Conservation (phyloP, 2,797 vertebrate genomes). For the Threskiornis aethiopicus region DNA sequence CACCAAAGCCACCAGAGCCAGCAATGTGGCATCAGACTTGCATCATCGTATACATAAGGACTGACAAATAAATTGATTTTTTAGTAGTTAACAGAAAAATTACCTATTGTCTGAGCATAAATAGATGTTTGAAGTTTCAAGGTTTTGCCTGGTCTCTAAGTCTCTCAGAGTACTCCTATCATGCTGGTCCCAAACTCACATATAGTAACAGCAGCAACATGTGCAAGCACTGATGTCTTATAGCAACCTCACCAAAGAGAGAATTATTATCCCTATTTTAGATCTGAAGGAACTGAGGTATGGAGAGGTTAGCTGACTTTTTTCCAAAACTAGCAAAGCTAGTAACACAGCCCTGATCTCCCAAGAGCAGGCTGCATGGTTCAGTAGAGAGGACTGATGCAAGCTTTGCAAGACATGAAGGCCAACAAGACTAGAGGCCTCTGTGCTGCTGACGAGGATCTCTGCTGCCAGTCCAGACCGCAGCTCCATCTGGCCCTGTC, state of each 20-base stretch:
- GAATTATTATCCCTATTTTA: neutral
- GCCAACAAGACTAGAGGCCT: neutral
- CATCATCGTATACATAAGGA: accelerated
- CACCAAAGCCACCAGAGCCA: neutral
- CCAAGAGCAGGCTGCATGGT: neutral
- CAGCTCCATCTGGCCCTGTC: neutral
- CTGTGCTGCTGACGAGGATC: neutral
- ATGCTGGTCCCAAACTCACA: neutral
- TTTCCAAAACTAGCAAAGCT: neutral
- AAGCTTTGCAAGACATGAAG: neutral
- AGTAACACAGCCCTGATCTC: neutral
- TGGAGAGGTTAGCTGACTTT: neutral
- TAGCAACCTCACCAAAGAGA: neutral
- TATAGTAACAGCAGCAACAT: neutral
- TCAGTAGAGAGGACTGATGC: neutral
- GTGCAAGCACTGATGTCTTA: neutral
- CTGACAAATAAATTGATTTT: neutral
- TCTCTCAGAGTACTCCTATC: neutral
- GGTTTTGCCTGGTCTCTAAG: neutral
- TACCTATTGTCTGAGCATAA: neutral
- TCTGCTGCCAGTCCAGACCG: neutral
- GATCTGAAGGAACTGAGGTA: neutral
- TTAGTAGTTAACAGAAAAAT: neutral
- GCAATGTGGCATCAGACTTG: neutral
- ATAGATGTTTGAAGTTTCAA: neutral